Conservation (phyloP, 2,888 invertebrate genomes). For the Carpatolechia fugitivella region DNA sequence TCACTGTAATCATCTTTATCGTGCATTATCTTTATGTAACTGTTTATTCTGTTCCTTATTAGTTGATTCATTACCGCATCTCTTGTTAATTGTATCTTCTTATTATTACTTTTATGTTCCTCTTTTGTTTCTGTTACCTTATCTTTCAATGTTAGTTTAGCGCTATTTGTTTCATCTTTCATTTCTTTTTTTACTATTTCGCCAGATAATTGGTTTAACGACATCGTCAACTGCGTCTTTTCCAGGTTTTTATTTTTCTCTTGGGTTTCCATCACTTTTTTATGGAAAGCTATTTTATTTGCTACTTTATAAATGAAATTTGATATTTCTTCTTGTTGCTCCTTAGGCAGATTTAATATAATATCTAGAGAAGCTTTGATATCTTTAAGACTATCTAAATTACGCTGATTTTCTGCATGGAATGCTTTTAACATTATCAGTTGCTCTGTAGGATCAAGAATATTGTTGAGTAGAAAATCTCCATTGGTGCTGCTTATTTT, state of each 20-base stretch:
- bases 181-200: not conserved
- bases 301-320: constrained; percentile 47
- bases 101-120: constrained; percentile 9
- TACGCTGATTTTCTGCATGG: constrained; percentile 40
- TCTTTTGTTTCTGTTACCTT: not conserved
- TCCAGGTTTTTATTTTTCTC: constrained; percentile 21
- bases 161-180: not conserved
- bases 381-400: constrained; percentile 38
- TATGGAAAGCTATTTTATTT: constrained; percentile 40
- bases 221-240: constrained; percentile 6
- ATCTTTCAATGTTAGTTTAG: not conserved
- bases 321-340: constrained; percentile 35
- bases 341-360: constrained; percentile 29
- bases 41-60: constrained; percentile 52
- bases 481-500: not conserved
- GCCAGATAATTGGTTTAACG: not conserved
- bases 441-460: constrained; percentile 34
- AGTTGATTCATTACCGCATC: constrained; percentile 57
- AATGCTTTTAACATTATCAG: constrained; percentile 52
- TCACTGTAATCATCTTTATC: constrained; percentile 29
- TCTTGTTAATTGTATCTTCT: constrained; percentile 42
- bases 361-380: constrained; percentile 35
- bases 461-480: not conserved
- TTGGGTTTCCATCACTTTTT: constrained; percentile 37
- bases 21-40: constrained; percentile 50